Conservation (phyloP, 2,888 invertebrate genomes). For the Drosophila nigricruria region DNA sequence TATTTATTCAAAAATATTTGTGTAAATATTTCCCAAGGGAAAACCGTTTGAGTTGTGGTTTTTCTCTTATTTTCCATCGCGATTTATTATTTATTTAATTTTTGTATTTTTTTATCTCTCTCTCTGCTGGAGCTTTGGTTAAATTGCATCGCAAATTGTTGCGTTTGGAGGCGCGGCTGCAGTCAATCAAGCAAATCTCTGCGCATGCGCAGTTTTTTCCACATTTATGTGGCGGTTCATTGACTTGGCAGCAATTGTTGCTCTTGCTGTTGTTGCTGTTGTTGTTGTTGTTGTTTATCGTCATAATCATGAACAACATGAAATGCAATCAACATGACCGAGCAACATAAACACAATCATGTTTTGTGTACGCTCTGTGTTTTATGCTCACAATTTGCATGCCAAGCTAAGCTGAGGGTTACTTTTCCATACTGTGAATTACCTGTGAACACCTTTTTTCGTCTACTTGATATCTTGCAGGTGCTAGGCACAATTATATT, state of each 20-base stretch:
- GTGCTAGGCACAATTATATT: conserved; percentile 88
- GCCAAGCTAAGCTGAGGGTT: conserved; percentile 34
- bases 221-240: conserved; percentile 62
- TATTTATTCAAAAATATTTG: neutral
- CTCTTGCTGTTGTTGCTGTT: conserved; percentile 18
- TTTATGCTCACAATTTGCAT: conserved; percentile 46
- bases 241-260: conserved; percentile 48
- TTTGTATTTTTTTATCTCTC: conserved; percentile 15
- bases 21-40: conserved; percentile 22
- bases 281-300: conserved; percentile 37
- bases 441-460: conserved; percentile 11
- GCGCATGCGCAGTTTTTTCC: conserved; percentile 75
- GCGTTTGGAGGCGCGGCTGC: conserved; percentile 52
- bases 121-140: conserved; percentile 14
- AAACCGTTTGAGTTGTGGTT: conserved; percentile 11
- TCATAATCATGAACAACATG: conserved; percentile 46
- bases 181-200: conserved; percentile 78
- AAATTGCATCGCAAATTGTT: conserved; percentile 49
- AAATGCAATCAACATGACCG: conserved; percentile 72
- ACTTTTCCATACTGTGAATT: conserved; percentile 11
- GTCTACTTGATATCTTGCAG: conserved; percentile 61
- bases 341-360: conserved; percentile 66
- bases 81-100: conserved; percentile 18
- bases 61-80: neutral
- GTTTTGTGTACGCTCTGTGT: conserved; percentile 25